These are phyloP conservation scores for Pagrus major DNA, from an alignment of 2,113 vertebrate genomes.

Conservation along the genomic window DNA sequence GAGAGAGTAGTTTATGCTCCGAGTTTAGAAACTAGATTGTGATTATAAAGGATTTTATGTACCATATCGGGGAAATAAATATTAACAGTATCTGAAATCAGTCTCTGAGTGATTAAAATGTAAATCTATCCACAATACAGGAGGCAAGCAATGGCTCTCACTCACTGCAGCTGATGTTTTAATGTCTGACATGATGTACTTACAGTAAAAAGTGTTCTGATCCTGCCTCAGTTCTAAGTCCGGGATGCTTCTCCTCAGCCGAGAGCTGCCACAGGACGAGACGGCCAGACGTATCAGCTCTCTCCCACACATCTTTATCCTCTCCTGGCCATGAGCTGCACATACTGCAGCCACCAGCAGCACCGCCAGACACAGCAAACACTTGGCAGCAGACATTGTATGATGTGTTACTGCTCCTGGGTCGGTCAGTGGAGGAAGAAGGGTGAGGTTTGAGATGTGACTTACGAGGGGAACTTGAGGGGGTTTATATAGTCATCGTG, in stretches of 20 bases:
- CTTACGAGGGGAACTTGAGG: slow-evolving; percentile 10
- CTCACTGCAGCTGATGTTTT: neutral
- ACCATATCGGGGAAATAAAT: no score
- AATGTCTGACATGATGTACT: slow-evolving; percentile 35
- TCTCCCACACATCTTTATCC: slow-evolving; percentile 81
- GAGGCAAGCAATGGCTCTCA: neutral
- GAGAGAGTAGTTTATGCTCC: neutral
- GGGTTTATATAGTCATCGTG: slow-evolving; percentile 73
- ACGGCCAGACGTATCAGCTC: slow-evolving; percentile 82
- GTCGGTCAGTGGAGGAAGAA: neutral
- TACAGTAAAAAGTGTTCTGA: slow-evolving; percentile 49
- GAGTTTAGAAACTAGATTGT: neutral
- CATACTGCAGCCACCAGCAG: slow-evolving; percentile 56
- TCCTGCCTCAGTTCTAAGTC: slow-evolving; percentile 35
- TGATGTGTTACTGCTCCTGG: neutral
- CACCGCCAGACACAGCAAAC: slow-evolving; percentile 60
- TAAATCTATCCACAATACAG: neutral
- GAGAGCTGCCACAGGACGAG: slow-evolving; percentile 80
- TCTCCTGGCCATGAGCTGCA: slow-evolving; percentile 66
- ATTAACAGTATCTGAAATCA: neutral
- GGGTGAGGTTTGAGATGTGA: neutral
- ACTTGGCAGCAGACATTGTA: slow-evolving; percentile 66
- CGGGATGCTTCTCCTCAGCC: slow-evolving; percentile 64
- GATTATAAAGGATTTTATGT: neutral
- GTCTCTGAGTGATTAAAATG: neutral